phyloP scores from a whole-genome alignment of 2,113 vertebrate species.

The Zosterops pallidus region DNA sequence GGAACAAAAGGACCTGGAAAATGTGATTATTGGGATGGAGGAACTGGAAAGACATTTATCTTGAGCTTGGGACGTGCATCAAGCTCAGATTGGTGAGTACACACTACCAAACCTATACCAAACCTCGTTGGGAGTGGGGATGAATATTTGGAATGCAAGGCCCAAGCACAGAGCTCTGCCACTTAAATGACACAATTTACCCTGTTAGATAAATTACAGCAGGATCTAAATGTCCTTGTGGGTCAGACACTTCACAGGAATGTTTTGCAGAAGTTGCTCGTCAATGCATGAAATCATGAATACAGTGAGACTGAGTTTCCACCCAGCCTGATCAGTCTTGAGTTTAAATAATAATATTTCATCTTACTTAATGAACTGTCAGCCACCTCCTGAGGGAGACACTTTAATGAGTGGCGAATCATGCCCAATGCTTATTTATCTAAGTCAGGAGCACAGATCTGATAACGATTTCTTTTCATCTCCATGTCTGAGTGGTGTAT shows the following conservation, averaged over 20 bases:
- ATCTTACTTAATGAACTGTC: conserved; percentile 67
- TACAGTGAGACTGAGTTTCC: conserved; percentile 29
- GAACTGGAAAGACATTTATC: not conserved
- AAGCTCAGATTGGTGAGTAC: not conserved
- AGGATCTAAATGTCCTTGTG: not conserved
- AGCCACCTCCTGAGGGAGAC: conserved; percentile 57
- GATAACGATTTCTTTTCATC: conserved; percentile 46
- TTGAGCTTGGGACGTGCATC: not conserved
- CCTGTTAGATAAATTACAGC: not conserved
- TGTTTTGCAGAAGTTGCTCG: conserved; percentile 5
- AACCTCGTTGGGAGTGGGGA: not conserved
- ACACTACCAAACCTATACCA: no score
- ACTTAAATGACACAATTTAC: not conserved
- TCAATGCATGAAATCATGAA: conserved; percentile 21
- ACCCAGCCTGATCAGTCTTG: conserved; percentile 27
- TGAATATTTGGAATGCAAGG: not conserved
- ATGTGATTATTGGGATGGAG: not conserved
- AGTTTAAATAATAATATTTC: conserved; percentile 66
- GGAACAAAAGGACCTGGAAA: not conserved
- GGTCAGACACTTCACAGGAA: not conserved
- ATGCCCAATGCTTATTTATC: conserved; percentile 67
- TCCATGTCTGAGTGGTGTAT: not conserved
- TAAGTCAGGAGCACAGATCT: conserved; percentile 63
- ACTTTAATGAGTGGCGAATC: conserved; percentile 61
- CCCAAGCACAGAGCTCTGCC: not conserved